Percentiles rank a stretch among this genome's conserved stretches.
These are phyloP conservation scores for Coregonus ussuriensis DNA, from an alignment of 2,797 vertebrate species.

Conservation along the genomic window DNA sequence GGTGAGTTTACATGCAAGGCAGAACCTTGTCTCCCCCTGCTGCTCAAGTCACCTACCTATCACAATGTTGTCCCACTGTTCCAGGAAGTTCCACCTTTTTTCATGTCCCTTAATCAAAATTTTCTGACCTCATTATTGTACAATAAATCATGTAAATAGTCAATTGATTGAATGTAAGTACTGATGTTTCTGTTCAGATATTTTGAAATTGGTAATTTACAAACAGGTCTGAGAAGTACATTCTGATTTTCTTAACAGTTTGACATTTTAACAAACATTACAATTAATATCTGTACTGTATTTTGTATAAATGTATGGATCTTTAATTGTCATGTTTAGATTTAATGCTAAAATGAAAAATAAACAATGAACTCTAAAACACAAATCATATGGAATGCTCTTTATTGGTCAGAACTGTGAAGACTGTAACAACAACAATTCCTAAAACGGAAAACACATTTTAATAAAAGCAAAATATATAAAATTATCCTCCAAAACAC, in stretches of 20 bases:
- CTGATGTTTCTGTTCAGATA: background rate
- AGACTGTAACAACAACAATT: background rate
- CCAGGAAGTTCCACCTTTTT: background rate
- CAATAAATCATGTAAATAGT: too few relatives aligned
- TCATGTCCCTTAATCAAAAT: background rate
- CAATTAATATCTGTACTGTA: too few relatives aligned
- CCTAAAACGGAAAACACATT: background rate
- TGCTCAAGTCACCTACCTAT: background rate
- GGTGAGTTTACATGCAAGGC: background rate
- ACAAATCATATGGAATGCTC: conserved; percentile 10
- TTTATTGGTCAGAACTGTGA: conserved; percentile 1
- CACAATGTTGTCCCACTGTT: background rate
- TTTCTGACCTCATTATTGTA: too few relatives aligned
- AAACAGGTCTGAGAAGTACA: background rate
- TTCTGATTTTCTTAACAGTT: too few relatives aligned
- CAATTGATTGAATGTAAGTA: background rate
- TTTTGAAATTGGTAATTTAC: background rate
- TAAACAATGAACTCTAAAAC: background rate
- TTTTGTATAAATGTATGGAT: too few relatives aligned
- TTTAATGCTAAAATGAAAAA: too few relatives aligned
- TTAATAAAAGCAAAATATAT: background rate
- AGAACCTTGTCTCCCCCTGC: background rate
- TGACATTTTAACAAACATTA: background rate
- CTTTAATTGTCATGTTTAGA: too few relatives aligned
- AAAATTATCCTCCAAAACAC: background rate